Evolutionary conservation across 2,888 invertebrate genomes (phyloP).

Genomic region (Sphecodes monilicornis): DNA sequence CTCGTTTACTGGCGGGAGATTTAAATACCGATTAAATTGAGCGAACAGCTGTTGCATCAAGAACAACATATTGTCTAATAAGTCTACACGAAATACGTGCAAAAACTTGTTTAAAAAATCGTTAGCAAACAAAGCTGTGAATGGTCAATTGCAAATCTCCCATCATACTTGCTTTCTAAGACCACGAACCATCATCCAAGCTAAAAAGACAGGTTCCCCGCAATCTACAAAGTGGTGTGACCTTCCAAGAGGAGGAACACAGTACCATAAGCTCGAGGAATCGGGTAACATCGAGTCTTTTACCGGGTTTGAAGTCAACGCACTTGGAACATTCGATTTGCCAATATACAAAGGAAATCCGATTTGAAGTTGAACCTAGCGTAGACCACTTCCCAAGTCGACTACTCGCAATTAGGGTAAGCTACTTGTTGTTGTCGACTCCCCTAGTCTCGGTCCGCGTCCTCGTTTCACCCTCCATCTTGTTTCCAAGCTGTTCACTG

Average conservation of each 20-base stretch:
- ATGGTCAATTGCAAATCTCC: no score
- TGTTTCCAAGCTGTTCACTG: conserved; percentile 17
- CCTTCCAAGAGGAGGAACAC: neutral
- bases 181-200: no score
- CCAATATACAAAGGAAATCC: conserved; percentile 29
- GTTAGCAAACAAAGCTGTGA: no score
- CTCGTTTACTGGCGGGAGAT: no score
- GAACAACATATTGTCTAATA: no score
- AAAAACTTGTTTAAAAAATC: no score
- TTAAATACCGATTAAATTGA: no score
- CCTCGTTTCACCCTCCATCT: conserved; percentile 37
- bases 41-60: no score
- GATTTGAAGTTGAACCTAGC: conserved; percentile 43
- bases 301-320: conserved; percentile 37
- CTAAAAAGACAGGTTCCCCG: neutral
- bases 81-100: no score
- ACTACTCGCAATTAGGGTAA: conserved; percentile 57
- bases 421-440: conserved; percentile 33
- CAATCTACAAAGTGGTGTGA: neutral
- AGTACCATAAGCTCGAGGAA: neutral
- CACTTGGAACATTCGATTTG: conserved; percentile 27
- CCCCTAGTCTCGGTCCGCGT: conserved; percentile 22
- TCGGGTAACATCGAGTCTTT: neutral
- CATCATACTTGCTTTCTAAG: no score
- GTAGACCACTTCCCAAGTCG: conserved; percentile 16